Evolutionary conservation across 2,888 invertebrate species (phyloP).

Genomic region (Gastracanthus pulcherrimus): DNA sequence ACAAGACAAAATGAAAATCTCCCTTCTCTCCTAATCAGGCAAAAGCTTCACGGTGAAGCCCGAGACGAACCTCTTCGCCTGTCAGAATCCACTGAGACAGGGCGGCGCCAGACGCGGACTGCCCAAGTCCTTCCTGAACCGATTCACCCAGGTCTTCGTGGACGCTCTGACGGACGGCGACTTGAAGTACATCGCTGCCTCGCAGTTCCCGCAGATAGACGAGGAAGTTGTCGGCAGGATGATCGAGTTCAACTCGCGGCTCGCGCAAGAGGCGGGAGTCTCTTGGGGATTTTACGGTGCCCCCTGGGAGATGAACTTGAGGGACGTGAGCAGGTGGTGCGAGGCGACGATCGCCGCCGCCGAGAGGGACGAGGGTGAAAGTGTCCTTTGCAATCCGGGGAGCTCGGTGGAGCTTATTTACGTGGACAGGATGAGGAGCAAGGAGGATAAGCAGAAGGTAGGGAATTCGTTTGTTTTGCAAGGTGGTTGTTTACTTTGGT

Average conservation of each 20-base stretch:
- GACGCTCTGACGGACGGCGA: constrained; percentile 77
- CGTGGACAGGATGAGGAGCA: constrained; percentile 90
- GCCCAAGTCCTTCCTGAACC: constrained; percentile 97
- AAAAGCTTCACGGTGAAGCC: constrained; percentile 88
- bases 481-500: too few relatives aligned
- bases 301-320: constrained; percentile 98
- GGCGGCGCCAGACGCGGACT: constrained; percentile 97
- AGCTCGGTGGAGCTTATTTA: constrained; percentile 89
- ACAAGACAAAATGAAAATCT: not conserved
- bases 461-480: too few relatives aligned
- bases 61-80: constrained; percentile 94
- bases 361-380: not conserved
- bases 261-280: constrained; percentile 83
- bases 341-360: constrained; percentile 81
- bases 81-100: constrained; percentile 97
- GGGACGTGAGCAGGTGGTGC: constrained; percentile 97
- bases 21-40: constrained; percentile 9
- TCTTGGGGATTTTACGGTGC: constrained; percentile 89
- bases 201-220: constrained; percentile 83
- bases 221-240: constrained; percentile 83
- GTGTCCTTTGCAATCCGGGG: constrained; percentile 78
- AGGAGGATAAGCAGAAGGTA: constrained; percentile 87
- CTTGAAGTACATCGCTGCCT: constrained; percentile 81
- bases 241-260: constrained; percentile 87
- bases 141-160: constrained; percentile 92